These are phyloP conservation scores for Cynopterus brachyotis DNA, from an alignment of 2,113 vertebrate genomes.

Conservation along the genomic window DNA sequence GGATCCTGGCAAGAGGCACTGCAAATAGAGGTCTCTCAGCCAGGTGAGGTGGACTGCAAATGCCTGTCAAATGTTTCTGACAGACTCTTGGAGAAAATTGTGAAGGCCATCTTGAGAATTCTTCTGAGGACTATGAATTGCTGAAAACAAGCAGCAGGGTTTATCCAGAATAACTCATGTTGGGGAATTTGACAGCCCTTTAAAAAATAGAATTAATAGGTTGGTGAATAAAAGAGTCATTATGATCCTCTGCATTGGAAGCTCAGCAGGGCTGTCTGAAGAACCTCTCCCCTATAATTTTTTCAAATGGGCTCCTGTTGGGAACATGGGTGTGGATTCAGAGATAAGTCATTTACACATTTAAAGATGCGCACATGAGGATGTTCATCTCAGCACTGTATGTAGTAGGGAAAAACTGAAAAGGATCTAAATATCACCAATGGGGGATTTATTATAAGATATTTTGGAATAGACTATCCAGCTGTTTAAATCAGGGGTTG, in stretches of 20 bases:
- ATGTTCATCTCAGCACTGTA: neutral
- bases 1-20: fast-evolving
- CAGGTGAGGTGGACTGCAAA: neutral
- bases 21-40: neutral
- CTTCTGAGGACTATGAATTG: neutral
- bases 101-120: conserved; percentile 2
- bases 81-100: neutral
- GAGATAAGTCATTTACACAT: neutral
- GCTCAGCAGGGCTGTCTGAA: neutral
- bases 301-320: neutral
- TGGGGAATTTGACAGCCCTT: conserved; percentile 47
- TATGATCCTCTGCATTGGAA: neutral
- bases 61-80: neutral
- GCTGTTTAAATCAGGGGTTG: neutral
- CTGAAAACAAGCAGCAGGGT: conserved; percentile 45
- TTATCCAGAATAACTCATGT: conserved; percentile 29
- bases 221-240: conserved; percentile 36
- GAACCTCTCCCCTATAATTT: neutral
- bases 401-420: neutral
- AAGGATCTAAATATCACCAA: neutral
- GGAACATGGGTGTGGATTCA: neutral
- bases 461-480: neutral
- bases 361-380: neutral
- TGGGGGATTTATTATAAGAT: neutral
- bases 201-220: conserved; percentile 61